Base-by-base conservation (phyloP, 1,140 invertebrate species). In the Calliphora vicina region DNA sequence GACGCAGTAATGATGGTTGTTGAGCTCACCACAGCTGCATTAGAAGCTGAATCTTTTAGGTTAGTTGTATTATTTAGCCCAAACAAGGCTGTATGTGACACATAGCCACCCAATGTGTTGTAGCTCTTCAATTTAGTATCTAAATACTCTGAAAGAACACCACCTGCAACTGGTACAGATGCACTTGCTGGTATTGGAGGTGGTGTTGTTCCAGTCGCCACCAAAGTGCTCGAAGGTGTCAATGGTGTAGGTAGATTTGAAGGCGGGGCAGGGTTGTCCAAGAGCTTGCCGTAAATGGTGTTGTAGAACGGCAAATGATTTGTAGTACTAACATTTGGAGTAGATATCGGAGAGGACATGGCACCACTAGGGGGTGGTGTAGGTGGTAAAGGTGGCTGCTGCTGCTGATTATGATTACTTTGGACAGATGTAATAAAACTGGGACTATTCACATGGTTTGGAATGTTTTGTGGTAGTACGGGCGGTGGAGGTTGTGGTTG, bases 281-380 rank as follows among this genome's bases (percentile, higher is more conserved):
- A 80, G 43, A 89, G 42, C 76, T 90, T 90, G 27, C 89, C 89
- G 81, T 90, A 90, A 43, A 90, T 89, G 13, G 89, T 89, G 72
- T 88, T 90, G 74, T 89, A 90, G 23, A 85, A 90, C 0, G 89
- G 87, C 25, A 89, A 71, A 35, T 78, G 43, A 43, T 81, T 74
- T 8, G 27, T 26, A 23, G 72, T 1, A 15, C 17, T 45, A 17
- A 71, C 12, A 57, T 23, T 71, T 61, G 43, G 67, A 8, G 29
- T 72, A n/a, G 81, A 20, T n/a, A 23, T 3, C 42, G 29, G 3
- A 26, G 81, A 73, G 9, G 17, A 20, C 25, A 57, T 81, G n/a
- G 35, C 35, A 10, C 78, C 42, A 23, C 2, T 2, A 45, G 23
- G 12, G 5, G 23, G 23, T 23, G 45, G 15, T 25, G 42, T 45